A percentile compares a stretch with the other conserved stretches of the same genome.
Conservation (phyloP, 2,113 vertebrate species). For the Indri indri region DNA sequence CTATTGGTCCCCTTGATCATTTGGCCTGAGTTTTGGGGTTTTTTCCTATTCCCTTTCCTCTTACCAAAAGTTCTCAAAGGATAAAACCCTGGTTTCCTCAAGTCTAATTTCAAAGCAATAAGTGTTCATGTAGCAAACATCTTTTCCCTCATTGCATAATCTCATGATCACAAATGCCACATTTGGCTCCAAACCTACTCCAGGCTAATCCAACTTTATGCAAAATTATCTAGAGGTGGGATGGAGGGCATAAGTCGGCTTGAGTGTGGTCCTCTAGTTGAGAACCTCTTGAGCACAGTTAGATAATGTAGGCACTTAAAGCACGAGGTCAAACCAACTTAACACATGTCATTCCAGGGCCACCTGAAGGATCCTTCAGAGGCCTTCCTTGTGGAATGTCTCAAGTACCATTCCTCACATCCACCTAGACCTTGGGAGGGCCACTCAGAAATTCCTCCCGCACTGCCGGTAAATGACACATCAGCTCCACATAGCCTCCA, state of each 20-base stretch:
- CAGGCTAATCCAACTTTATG: slow-evolving; percentile 37
- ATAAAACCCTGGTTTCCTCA: slow-evolving; percentile 71
- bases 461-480: not conserved
- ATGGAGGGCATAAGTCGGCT: slow-evolving; percentile 27
- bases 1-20: slow-evolving; percentile 30
- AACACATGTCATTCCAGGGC: slow-evolving; percentile 49
- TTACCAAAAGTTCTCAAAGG: slow-evolving; percentile 42
- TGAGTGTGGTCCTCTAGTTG: slow-evolving; percentile 61
- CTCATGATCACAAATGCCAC: slow-evolving; percentile 1
- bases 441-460: slow-evolving; percentile 54
- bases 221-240: slow-evolving; percentile 44
- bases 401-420: slow-evolving; percentile 53
- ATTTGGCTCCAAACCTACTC: slow-evolving; percentile 42
- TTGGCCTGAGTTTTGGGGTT: slow-evolving; percentile 53
- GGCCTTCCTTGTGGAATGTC: slow-evolving; percentile 65
- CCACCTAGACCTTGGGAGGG: slow-evolving; percentile 43
- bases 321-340: slow-evolving; percentile 62
- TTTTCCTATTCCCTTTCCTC: slow-evolving; percentile 38
- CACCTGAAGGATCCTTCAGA: slow-evolving; percentile 15
- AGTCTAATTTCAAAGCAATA: slow-evolving; percentile 48
- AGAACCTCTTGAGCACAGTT: slow-evolving; percentile 69
- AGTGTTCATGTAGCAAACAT: slow-evolving; percentile 43
- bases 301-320: slow-evolving; percentile 71
- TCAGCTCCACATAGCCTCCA: slow-evolving; percentile 30
- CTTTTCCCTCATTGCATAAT: not conserved